Evolutionary conservation across 2,797 vertebrate genomes (phyloP), one percentile per base, ranked within the genome.

Genomic region (Coluber constrictor): DNA sequence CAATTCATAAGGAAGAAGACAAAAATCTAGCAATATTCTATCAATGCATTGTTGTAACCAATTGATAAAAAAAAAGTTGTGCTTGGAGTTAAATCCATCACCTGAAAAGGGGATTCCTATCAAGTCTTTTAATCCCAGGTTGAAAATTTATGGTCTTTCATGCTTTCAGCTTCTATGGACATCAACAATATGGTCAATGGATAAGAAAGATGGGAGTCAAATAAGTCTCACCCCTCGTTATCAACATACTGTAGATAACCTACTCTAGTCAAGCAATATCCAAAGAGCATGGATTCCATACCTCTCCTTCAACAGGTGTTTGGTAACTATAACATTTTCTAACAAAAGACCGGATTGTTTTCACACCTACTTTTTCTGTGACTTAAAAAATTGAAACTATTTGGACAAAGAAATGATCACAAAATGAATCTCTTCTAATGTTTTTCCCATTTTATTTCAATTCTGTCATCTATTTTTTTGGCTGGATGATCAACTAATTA

Each of bases 391-490:
- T 29, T 95, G 92, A 60, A 93, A 93, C 90, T 0, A 88, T 70
- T 32, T 12, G 51, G 86, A 90, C 51, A 86, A 95, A 95, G 93
- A 93, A 94, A 0, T 0, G 89, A 55, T 66, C 90, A 11, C 47
- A 89, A 43, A 94, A 93, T 93, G 93, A 93, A 91, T 94, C 93
- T 83, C 7, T 90, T 57, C 66, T 93, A 95, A 96, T 96, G 93
- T 95, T 97, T 97, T 94, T 94, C 93, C 95, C 95, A 95, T 95
- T 96, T 95, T 87, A 95, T 95, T 95, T 94, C 95, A 95, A 95
- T 95, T 95, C 96, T 95, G 93, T 27, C 87, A 83, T 89, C 57
- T 93, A 89, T 89, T 89, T 83, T 29, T 91, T 93, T 93, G 90
- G 93, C 87, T 91, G 57, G n/a, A 10, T 54, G 55, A 93, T 93